Conservation (phyloP, 2,113 vertebrate genomes). For the Galbula dea region DNA sequence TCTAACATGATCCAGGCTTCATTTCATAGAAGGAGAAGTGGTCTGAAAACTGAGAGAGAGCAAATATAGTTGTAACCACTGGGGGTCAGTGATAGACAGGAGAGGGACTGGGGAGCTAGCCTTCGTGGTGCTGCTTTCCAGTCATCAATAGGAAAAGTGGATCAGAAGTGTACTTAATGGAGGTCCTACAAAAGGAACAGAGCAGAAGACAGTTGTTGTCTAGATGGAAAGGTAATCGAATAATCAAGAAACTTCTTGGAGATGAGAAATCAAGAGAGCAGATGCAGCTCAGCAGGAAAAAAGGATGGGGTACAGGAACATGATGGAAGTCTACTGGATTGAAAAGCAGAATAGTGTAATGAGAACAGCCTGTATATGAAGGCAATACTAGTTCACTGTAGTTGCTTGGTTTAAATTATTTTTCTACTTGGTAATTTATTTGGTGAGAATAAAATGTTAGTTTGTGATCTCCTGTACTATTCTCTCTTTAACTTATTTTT, state of each 20-base stretch:
- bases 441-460: background rate
- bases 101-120: background rate
- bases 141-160: background rate
- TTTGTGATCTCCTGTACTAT: background rate
- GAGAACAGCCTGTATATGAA: background rate
- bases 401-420: background rate
- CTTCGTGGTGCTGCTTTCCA: background rate
- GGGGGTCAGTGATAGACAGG: conserved; percentile 52
- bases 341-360: background rate
- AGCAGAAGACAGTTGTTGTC: background rate
- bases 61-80: conserved; percentile 17
- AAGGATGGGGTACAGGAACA: background rate
- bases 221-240: background rate
- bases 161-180: background rate
- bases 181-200: background rate
- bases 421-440: background rate
- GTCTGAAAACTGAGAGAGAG: background rate
- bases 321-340: background rate
- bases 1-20: background rate
- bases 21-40: background rate
- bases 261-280: background rate
- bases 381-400: background rate
- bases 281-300: background rate
- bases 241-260: background rate
- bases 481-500: background rate